Evolutionary conservation across 2,113 vertebrate species (phyloP).

Genomic region (Alethe castanea): DNA sequence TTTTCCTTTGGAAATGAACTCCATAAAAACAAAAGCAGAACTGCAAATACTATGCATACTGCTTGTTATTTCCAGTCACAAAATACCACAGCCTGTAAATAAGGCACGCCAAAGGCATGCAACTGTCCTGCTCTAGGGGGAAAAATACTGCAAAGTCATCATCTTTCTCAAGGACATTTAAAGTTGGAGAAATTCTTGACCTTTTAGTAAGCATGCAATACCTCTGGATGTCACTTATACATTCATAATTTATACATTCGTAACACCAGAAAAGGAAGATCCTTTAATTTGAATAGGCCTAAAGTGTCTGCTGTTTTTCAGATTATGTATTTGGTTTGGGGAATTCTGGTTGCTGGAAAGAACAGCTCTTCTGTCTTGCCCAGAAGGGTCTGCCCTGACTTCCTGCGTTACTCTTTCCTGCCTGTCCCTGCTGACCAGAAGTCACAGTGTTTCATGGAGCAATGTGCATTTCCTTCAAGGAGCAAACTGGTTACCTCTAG

Average conservation of each 20-base stretch:
- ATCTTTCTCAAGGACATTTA: not conserved
- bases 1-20: not conserved
- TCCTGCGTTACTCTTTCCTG: not conserved
- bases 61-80: not conserved
- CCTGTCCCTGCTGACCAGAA: not conserved
- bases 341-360: not conserved
- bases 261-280: not conserved
- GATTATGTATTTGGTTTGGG: not conserved
- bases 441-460: not conserved
- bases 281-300: not conserved
- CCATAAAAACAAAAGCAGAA: conserved; percentile 22
- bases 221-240: not conserved
- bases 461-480: not conserved
- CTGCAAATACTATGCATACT: not conserved
- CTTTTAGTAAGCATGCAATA: not conserved
- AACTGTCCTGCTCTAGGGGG: not conserved
- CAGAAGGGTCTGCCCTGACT: not conserved
- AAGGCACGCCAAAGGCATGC: conserved; percentile 27
- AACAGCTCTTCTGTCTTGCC: not conserved
- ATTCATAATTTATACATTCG: not conserved
- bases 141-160: not conserved
- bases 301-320: not conserved
- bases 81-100: not conserved
- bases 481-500: not conserved
- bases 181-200: not conserved